Percentiles rank a stretch among this genome's conserved stretches.
Conservation (phyloP, 2,113 vertebrate genomes). For the Notarius quadriscutis region DNA sequence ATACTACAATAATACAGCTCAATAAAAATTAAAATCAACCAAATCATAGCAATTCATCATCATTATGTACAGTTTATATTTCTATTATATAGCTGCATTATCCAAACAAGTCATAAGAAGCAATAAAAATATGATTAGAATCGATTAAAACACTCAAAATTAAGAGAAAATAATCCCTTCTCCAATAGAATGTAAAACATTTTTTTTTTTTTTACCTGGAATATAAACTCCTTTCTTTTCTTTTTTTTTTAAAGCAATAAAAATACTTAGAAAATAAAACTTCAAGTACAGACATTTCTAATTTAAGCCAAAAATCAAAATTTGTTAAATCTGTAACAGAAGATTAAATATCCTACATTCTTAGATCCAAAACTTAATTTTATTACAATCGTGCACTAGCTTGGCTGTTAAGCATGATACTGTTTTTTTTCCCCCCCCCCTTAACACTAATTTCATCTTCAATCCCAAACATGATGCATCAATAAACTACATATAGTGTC, state of each 20-base stretch:
- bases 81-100: slow-evolving; percentile 37
- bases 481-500: slow-evolving; percentile 38
- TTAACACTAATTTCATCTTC: slow-evolving; percentile 25
- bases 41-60: slow-evolving; percentile 33
- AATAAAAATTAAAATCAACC: slow-evolving; percentile 40
- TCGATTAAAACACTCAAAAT: slow-evolving; percentile 63
- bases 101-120: slow-evolving; percentile 23
- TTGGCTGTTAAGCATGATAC: slow-evolving; percentile 20
- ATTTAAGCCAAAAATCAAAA: slow-evolving; percentile 53
- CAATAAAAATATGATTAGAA: slow-evolving; percentile 62
- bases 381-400: slow-evolving; percentile 30
- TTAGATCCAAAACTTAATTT: slow-evolving; percentile 13
- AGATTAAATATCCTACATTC: slow-evolving; percentile 19
- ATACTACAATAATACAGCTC: slow-evolving; percentile 43
- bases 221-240: slow-evolving; percentile 44
- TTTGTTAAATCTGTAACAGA: slow-evolving; percentile 25
- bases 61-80: slow-evolving; percentile 52
- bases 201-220: slow-evolving; percentile 14
- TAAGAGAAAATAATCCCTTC: slow-evolving; percentile 58
- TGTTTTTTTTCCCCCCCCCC: background rate
- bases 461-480: slow-evolving; percentile 26
- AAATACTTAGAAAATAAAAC: slow-evolving; percentile 58
- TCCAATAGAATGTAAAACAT: slow-evolving; percentile 56
- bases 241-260: slow-evolving; percentile 61
- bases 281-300: slow-evolving; percentile 60